phyloP scores from a whole-genome alignment of 64 coral and sea anemone genomes.

The Catalaphyllia jardinei region DNA sequence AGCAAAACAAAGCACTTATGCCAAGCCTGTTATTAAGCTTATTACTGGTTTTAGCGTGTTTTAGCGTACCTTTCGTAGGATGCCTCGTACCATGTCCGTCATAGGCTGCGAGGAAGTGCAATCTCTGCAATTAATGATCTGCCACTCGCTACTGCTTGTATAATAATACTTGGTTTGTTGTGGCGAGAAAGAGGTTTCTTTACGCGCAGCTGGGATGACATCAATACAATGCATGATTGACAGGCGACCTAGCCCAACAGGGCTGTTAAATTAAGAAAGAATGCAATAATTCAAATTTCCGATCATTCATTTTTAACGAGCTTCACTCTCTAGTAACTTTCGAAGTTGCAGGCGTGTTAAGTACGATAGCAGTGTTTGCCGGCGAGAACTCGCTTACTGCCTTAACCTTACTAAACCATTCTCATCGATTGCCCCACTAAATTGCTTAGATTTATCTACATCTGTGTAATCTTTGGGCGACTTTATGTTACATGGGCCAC shows the following conservation, averaged over 20 bases:
- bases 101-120: neutral
- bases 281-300: constrained; percentile 13
- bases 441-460: neutral
- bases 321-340: neutral
- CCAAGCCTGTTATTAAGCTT: constrained; percentile 1
- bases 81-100: neutral
- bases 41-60: neutral
- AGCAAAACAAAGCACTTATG: constrained; percentile 17
- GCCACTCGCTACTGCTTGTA: neutral
- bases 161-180: constrained; percentile 4
- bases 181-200: neutral
- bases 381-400: neutral
- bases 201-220: neutral
- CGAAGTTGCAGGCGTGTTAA: neutral
- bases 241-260: neutral
- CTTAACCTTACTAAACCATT: neutral
- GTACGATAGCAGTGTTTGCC: too few species aligned
- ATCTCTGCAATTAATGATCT: neutral
- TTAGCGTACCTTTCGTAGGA: neutral
- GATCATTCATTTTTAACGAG: constrained; percentile 34
- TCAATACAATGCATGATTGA: constrained; percentile 29
- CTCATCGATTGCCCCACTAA: neutral
- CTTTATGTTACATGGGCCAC: neutral
- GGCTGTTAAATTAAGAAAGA: constrained; percentile 9
- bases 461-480: neutral